These are phyloP conservation scores for Oasisia sp. DNA, from an alignment of 2,888 invertebrate genomes.

Conservation along the genomic window DNA sequence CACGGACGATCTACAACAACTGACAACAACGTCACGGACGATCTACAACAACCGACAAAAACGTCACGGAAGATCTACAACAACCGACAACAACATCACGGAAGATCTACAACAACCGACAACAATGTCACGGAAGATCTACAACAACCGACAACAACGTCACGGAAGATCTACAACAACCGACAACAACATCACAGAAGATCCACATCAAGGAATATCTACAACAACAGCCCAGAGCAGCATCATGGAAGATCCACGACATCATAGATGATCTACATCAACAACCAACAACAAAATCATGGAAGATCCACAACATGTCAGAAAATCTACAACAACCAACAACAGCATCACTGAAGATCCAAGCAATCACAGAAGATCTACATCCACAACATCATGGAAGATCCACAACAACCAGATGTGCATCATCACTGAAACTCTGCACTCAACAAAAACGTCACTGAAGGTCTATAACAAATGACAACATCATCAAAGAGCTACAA, in stretches of 20 bases:
- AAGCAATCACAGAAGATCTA: too few relatives aligned
- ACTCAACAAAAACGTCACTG: neutral
- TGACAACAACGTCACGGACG: neutral
- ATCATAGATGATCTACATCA: too few relatives aligned
- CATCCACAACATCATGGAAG: slow-evolving; percentile 51
- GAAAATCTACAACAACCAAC: neutral
- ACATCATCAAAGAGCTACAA: neutral
- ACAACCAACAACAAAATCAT: neutral
- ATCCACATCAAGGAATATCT: neutral
- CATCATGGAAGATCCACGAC: neutral
- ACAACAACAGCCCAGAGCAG: neutral
- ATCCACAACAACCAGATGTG: slow-evolving; percentile 52
- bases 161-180: neutral
- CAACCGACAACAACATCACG: neutral
- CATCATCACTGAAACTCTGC: neutral
- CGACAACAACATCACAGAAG: too few relatives aligned
- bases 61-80: neutral
- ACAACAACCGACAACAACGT: neutral
- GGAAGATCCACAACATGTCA: neutral
- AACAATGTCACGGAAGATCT: neutral
- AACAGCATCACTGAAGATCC: too few relatives aligned
- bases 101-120: neutral
- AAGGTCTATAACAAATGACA: neutral
- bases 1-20: neutral
- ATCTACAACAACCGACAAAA: neutral